Evolutionary conservation across 53 echinoderm and acorn worm genomes (phyloP), one percentile per base, ranked within the genome.

Genomic region (Stichopus horrens): DNA sequence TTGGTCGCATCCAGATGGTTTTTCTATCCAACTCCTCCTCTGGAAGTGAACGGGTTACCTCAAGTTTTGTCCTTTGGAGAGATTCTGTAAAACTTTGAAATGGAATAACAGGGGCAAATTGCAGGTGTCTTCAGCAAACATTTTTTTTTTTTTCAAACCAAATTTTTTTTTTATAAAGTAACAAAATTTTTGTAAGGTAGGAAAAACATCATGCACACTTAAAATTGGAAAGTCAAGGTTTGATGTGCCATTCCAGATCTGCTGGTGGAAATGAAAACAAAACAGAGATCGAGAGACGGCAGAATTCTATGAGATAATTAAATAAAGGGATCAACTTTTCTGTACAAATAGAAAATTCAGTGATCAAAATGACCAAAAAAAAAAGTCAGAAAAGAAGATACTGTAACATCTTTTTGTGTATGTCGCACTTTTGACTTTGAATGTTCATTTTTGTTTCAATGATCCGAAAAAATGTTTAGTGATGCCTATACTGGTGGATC

Each of bases 81-180:
- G 71, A 68, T 68, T 68, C 71, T 18, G 71, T 68, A 16, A 68
- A 68, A 18, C 19, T 68, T 68, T 18, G 19, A 59, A 68, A 68
- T 68, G 71, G 71, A 68, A 68, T 16, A 68, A 68, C 18, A 55
- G 80, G 57, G 80, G 80, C 80, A 80, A 80, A 80, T n/a, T 80
- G 80, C 80, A 80, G 80, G 80, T 80, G 80, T 57, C 80, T 80
- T 80, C 55, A 79, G 54, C 58, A 80, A 80, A 80, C 58, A 57
- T 58, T 80, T 56, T 54, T 55, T 56, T 56, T 57, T 80, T 79
- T 13, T 53, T 0, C n/a, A n/a, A 68, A 68, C 71, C 71, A 68
- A 68, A 14, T 68, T 16, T 68, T 68, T 67, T 67, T 68, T 14
- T 68, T 68, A 16, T 68, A n/a, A 68, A 68, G 71, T 68, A 68